Percentiles rank a stretch among this genome's conserved stretches.
Conservation (phyloP, 2,113 vertebrate genomes). For the Neodontobutis hainanensis region DNA sequence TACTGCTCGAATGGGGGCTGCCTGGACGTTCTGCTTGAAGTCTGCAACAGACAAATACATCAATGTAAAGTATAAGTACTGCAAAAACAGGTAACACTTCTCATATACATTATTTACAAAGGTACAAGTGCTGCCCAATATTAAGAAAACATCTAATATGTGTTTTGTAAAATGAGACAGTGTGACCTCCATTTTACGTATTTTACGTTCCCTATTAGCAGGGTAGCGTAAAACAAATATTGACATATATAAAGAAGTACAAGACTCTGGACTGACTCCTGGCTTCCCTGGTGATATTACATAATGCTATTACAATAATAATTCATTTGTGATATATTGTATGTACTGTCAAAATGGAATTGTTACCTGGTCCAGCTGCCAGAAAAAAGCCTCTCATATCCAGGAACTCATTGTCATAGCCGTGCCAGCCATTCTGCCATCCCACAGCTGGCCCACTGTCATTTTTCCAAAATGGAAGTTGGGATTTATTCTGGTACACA, state of each 20-base stretch:
- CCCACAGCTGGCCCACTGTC: slow-evolving; percentile 77
- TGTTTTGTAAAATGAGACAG: no score
- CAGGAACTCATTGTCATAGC: slow-evolving; percentile 92
- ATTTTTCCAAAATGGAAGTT: slow-evolving; percentile 91
- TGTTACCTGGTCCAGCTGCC: slow-evolving; percentile 91
- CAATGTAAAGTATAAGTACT: neutral
- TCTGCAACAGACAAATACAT: slow-evolving; percentile 70
- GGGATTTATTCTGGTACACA: slow-evolving; percentile 81
- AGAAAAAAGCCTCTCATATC: slow-evolving; percentile 94
- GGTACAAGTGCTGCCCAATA: no score
- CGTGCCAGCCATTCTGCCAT: slow-evolving; percentile 95
- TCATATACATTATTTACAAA: no score
- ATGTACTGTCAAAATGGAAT: neutral
- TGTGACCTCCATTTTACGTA: no score
- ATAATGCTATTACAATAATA: no score
- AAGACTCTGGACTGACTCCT: no score
- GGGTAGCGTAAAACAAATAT: no score
- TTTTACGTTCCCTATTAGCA: no score
- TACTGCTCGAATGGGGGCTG: slow-evolving; percentile 85
- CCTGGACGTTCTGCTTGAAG: slow-evolving; percentile 86
- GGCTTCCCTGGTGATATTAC: no score
- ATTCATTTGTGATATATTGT: neutral
- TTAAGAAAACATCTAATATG: no score
- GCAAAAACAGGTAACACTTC: neutral
- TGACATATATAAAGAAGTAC: no score